Evolutionary conservation across 92 coral and sea anemone species (phyloP), one percentile per base, ranked within the genome.

Genomic region (Porites lobata): DNA sequence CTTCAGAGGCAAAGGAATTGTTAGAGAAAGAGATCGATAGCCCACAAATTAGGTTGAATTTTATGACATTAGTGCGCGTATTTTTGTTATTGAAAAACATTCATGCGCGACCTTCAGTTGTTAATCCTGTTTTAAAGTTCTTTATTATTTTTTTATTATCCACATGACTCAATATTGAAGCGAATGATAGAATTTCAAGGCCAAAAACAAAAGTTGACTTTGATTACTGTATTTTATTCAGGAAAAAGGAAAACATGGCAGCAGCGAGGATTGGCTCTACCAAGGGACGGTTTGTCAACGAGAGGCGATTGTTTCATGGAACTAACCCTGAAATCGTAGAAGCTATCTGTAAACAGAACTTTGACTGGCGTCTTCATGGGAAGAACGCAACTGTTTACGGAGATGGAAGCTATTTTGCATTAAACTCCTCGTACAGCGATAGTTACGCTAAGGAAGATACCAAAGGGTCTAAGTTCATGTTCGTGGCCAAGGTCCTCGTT

Each of bases 321-420:
- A 96, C 99, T 7, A 17, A 54, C 11, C 12, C 74, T 17, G 94
- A 82, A 12, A 78, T 83, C 50, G 90, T 90, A 43, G 87, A 89
- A 8, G 93, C 95, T 75, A 95, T 96, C 72, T 96, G 99, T 71
- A 94, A 95, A 90, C 95, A 96, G 69, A 96, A 96, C 50, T 96
- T 95, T 79, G 98, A 95, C 79, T 93, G 96, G 96, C 93, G 99
- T 77, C 70, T 96, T 77, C 88, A 96, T 81, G 98, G 95, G 50
- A 95, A 80, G 79, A 94, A 96, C 69, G 94, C 93, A 10, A 83
- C 92, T 10, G 72, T 72, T 50, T 93, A 87, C 77, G 98, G 99
- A 61, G 85, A 92, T 51, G 99, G 99, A 22, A 95, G 91, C 84
- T 96, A 95, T 80, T 96, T 96, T 79, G 99, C 99, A 22, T 78